Conservation (phyloP, 2,113 vertebrate species). For the Myiozetetes cayanensis region DNA sequence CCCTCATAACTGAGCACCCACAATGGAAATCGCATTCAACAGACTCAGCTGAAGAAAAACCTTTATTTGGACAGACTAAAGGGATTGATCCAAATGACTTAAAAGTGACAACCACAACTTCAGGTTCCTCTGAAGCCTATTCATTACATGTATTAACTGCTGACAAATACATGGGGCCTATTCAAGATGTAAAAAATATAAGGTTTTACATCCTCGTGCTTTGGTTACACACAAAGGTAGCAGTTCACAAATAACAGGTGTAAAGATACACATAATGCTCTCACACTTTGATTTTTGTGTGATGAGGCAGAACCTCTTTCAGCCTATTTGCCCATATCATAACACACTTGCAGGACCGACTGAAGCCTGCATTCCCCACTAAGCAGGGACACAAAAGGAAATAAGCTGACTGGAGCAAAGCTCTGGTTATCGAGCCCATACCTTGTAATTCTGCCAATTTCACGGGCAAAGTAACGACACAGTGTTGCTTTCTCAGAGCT, state of each 20-base stretch:
- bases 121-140: not conserved
- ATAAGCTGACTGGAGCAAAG: not conserved
- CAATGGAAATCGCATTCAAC: not conserved
- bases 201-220: not conserved
- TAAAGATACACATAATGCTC: not conserved
- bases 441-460: not conserved
- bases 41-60: not conserved
- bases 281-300: not conserved
- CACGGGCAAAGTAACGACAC: not conserved
- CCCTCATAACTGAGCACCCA: not conserved
- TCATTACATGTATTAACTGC: not conserved
- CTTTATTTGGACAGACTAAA: not conserved
- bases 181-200: not conserved
- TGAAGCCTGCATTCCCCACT: not conserved
- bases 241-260: not conserved
- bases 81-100: not conserved
- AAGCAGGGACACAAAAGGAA: not conserved
- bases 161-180: not conserved
- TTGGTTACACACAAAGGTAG: not conserved
- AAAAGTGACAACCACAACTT: not conserved
- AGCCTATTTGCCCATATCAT: not conserved
- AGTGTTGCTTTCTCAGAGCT: not conserved
- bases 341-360: not conserved
- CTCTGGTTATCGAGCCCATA: not conserved
- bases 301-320: not conserved